phyloP scores from a whole-genome alignment of 2,113 vertebrate genomes.

The Pseudonaja textilis region DNA sequence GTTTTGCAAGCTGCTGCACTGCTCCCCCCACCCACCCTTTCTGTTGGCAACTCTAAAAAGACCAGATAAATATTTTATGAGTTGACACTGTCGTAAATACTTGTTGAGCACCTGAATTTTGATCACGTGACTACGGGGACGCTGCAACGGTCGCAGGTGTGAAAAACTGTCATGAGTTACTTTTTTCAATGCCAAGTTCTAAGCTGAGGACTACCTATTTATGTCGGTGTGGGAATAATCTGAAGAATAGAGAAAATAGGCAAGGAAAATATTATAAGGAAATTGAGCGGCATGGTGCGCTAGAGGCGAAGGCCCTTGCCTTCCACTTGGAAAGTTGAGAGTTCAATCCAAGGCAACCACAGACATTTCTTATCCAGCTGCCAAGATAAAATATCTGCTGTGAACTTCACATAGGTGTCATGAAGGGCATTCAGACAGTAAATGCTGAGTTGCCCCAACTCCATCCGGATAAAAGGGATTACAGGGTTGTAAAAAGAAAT shows the following conservation, averaged over 20 bases:
- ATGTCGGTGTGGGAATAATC: not conserved
- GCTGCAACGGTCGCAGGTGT: not conserved
- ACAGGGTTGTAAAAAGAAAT: too few species aligned
- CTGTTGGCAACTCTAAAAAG: too few species aligned
- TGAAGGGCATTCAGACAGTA: not conserved
- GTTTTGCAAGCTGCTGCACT: too few species aligned
- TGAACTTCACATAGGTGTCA: not conserved
- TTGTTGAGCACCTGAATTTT: not conserved
- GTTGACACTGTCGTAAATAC: not conserved
- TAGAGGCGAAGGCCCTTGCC: not conserved
- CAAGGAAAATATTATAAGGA: not conserved
- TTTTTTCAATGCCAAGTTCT: not conserved
- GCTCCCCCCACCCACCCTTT: too few species aligned
- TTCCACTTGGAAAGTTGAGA: not conserved
- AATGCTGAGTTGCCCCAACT: not conserved
- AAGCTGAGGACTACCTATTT: not conserved
- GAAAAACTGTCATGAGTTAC: too few species aligned
- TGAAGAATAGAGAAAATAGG: not conserved
- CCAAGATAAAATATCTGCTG: not conserved
- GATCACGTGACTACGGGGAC: fast-evolving
- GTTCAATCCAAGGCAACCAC: not conserved
- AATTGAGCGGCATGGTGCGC: too few species aligned
- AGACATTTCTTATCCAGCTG: too few species aligned
- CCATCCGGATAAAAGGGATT: too few species aligned
- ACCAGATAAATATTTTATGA: too few species aligned